These are phyloP conservation scores for Ptychobarbus kaznakovi DNA, from an alignment of 2,797 vertebrate genomes.

Conservation along the genomic window DNA sequence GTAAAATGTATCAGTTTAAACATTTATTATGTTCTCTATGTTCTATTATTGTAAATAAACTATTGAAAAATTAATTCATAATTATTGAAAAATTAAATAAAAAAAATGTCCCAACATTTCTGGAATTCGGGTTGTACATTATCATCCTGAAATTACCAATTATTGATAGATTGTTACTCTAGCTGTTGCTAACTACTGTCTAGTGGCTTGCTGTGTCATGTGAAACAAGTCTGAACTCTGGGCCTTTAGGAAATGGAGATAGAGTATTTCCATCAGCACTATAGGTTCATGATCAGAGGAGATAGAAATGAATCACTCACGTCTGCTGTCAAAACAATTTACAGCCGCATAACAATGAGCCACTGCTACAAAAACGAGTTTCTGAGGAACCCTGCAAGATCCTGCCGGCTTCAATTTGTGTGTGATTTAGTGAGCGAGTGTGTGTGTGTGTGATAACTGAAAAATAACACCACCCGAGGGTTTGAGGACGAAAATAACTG, in stretches of 20 bases:
- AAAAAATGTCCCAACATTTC: too few species aligned
- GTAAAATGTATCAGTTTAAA: too few species aligned
- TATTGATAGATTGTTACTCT: neutral
- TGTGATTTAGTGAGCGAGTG: neutral
- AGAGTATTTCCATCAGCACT: slow-evolving; percentile 11
- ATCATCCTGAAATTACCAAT: neutral
- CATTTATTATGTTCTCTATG: too few species aligned
- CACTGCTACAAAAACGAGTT: neutral
- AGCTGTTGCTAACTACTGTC: neutral
- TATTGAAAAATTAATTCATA: too few species aligned
- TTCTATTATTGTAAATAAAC: too few species aligned
- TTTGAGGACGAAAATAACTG: slow-evolving; percentile 25
- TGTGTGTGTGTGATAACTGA: neutral
- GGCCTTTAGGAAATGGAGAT: neutral
- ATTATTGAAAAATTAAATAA: too few species aligned
- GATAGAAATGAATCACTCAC: slow-evolving; percentile 7
- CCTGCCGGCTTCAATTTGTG: slow-evolving; percentile 13
- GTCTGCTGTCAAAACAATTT: slow-evolving; percentile 17
- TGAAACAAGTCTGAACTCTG: neutral
- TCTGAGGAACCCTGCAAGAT: neutral
- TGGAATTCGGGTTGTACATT: neutral
- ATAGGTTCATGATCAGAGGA: slow-evolving; percentile 13
- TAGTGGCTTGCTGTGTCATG: neutral
- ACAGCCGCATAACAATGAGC: neutral
- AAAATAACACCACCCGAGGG: slow-evolving; percentile 12